Conservation (phyloP, 2,113 vertebrate species). For the Siniperca chuatsi region DNA sequence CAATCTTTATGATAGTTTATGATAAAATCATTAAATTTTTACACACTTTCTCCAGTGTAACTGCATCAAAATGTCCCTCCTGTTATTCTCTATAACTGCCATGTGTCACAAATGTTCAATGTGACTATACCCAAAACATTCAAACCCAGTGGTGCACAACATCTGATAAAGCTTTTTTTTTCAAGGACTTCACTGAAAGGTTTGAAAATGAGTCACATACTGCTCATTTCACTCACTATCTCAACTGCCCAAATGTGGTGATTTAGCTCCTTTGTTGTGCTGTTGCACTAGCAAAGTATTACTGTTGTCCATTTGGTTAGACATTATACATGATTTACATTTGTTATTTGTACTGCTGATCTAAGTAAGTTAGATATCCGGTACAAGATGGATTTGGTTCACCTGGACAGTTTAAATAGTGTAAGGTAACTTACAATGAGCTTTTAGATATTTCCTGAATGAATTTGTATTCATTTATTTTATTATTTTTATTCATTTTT, state of each 20-base stretch:
- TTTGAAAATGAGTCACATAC: not conserved
- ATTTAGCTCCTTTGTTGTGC: not conserved
- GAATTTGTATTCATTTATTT: not conserved
- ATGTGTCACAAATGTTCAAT: not conserved
- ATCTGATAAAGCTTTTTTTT: not conserved
- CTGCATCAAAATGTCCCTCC: not conserved
- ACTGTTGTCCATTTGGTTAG: not conserved
- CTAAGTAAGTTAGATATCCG: not conserved
- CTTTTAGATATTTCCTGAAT: not conserved
- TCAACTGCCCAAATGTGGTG: not conserved
- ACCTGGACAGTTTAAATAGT: not conserved
- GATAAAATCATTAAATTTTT: not conserved
- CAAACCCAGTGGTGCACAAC: not conserved
- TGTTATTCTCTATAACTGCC: not conserved
- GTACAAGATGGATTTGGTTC: not conserved
- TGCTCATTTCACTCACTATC: not conserved
- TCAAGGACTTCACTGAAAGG: not conserved
- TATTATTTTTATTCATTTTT: not conserved
- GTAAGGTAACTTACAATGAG: not conserved
- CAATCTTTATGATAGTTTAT: not conserved
- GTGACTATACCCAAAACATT: not conserved
- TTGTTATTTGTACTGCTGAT: not conserved
- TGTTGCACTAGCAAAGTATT: not conserved
- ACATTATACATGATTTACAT: not conserved
- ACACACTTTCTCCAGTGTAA: not conserved